Conservation (phyloP, 1,140 invertebrate species). For the Apis laboriosa region DNA sequence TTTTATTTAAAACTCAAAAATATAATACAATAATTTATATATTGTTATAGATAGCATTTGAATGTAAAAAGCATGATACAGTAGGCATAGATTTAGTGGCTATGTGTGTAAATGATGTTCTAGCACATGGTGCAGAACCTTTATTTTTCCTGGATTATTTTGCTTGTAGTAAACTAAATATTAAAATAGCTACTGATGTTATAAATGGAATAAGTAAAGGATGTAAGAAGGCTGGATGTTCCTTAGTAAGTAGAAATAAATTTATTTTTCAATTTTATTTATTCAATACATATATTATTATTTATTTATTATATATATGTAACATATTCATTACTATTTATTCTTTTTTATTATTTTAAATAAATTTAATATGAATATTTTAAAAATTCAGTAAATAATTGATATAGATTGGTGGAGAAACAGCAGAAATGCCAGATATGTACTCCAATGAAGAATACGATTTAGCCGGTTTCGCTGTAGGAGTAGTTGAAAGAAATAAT, state of each 20-base stretch:
- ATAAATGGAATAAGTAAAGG: constrained; percentile 93
- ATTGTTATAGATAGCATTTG: constrained; percentile 88
- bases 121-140: constrained; percentile 96
- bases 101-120: constrained; percentile 98
- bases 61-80: constrained; percentile 88
- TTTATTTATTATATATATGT: too few species aligned
- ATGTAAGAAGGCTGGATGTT: constrained; percentile 92
- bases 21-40: not conserved
- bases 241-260: constrained; percentile 88
- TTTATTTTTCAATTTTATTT: not conserved
- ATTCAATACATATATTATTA: not conserved
- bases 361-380: not conserved
- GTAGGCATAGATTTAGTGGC: constrained; percentile 98
- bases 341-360: too few species aligned
- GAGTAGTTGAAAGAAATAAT: constrained; percentile 89
- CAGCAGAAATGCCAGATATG: constrained; percentile 98
- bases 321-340: too few species aligned
- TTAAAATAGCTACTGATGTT: constrained; percentile 88
- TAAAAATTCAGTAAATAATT: not conserved
- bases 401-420: constrained; percentile 90
- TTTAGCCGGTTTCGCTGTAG: constrained; percentile 97
- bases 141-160: constrained; percentile 98
- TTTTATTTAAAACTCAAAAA: not conserved
- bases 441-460: constrained; percentile 95
- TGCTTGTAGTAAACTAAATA: constrained; percentile 92